These are phyloP conservation scores for Ichneumoninae sp. DNA, from an alignment of 2,888 invertebrate species.

Conservation along the genomic window DNA sequence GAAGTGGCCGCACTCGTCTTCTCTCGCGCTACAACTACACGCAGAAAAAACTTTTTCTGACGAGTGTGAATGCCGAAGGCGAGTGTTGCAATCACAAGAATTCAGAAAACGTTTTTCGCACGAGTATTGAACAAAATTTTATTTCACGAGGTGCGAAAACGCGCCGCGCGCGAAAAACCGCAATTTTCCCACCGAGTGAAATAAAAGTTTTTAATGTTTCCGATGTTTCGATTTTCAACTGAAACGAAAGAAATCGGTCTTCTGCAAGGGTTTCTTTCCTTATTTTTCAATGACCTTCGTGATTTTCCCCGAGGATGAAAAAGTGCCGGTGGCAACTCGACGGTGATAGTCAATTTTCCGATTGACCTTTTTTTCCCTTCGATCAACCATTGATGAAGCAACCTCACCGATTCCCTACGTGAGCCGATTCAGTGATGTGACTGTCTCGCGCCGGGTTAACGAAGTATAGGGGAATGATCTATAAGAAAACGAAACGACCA, in stretches of 20 bases:
- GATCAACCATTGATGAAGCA: neutral
- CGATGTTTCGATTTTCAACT: neutral
- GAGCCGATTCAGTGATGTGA: neutral
- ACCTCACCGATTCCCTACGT: conserved; percentile 8
- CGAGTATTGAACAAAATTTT: too few relatives aligned
- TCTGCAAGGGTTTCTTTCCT: neutral
- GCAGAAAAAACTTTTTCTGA: too few relatives aligned
- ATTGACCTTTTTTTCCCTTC: neutral
- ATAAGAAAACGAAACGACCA: conserved; percentile 31
- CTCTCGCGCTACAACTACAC: too few relatives aligned
- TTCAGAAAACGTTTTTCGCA: too few relatives aligned
- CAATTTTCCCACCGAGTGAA: too few relatives aligned
- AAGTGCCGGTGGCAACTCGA: neutral
- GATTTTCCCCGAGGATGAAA: neutral
- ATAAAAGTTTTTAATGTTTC: too few relatives aligned
- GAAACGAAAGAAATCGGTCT: neutral
- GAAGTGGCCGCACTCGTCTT: too few relatives aligned
- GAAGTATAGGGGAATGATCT: conserved; percentile 4
- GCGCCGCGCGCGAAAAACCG: too few relatives aligned
- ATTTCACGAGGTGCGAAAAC: too few relatives aligned
- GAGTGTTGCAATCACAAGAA: too few relatives aligned
- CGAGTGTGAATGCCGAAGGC: too few relatives aligned
- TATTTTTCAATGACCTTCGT: neutral
- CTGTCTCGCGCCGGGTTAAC: neutral
- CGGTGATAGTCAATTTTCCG: neutral